phyloP scores from a whole-genome alignment of 2,888 invertebrate genomes.

The Apeira syringaria region DNA sequence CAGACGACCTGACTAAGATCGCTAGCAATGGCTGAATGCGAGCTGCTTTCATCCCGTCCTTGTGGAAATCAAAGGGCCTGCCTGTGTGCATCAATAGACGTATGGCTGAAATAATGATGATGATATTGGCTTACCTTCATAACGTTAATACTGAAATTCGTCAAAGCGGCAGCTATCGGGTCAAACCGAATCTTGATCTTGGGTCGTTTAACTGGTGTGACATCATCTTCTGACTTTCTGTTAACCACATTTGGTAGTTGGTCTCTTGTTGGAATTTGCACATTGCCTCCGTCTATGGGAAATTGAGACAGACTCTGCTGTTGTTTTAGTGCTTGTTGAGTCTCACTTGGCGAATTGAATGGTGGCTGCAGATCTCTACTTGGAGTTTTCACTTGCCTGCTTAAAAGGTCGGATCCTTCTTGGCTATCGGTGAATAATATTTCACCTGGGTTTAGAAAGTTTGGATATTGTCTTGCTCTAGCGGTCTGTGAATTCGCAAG shows the following conservation, averaged over 20 bases:
- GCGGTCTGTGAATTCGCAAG: background rate
- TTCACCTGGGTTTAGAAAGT: conserved; percentile 6
- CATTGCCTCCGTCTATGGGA: background rate
- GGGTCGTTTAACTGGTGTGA: background rate
- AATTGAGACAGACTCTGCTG: background rate
- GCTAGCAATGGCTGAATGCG: no score
- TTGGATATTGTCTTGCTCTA: background rate
- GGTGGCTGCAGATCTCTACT: background rate
- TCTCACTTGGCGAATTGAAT: background rate
- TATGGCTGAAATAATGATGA: no score
- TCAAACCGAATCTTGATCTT: conserved; percentile 11
- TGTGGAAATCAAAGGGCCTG: no score
- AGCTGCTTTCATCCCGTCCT: no score
- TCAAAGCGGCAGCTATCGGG: conserved; percentile 15
- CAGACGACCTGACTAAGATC: no score
- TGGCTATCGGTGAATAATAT: conserved; percentile 17
- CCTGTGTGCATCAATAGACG: no score
- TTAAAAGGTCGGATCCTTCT: conserved; percentile 1
- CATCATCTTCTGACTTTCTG: background rate
- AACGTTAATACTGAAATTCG: conserved; percentile 25
- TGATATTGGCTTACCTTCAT: conserved; percentile 29
- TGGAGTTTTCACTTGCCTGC: conserved; percentile 1
- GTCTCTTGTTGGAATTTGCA: background rate
- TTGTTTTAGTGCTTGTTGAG: background rate
- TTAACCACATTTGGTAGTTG: background rate